Evolutionary conservation across 1,140 invertebrate genomes (phyloP).

Genomic region (Sarcophaga bullata): DNA sequence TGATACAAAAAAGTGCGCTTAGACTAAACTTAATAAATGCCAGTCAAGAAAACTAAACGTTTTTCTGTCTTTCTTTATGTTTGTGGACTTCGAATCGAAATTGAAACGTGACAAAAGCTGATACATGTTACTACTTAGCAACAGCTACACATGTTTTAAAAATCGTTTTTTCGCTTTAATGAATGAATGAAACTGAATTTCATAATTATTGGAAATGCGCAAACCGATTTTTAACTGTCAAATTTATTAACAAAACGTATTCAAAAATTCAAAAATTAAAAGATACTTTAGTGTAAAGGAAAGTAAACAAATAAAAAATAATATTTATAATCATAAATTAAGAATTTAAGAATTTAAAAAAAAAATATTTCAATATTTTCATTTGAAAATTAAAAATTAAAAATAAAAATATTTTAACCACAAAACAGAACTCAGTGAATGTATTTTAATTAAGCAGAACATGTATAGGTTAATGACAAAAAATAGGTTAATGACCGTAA

Average conservation of each 20-base stretch:
- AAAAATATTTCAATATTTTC: too few species aligned
- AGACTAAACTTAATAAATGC: neutral
- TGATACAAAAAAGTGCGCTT: neutral
- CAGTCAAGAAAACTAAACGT: constrained; percentile 7
- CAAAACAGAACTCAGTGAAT: too few species aligned
- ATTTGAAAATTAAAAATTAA: too few species aligned
- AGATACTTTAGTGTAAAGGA: too few species aligned
- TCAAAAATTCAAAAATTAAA: too few species aligned
- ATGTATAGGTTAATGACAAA: too few species aligned
- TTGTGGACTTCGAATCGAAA: neutral
- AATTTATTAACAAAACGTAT: neutral
- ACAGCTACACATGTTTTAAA: neutral
- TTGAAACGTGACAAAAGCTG: neutral
- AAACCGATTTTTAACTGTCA: neutral
- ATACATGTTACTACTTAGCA: neutral
- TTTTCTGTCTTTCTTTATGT: neutral
- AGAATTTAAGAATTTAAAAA: too few species aligned
- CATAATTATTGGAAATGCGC: neutral
- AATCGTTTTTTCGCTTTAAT: neutral
- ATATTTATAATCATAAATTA: too few species aligned
- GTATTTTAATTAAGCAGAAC: too few species aligned
- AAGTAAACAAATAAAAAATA: too few species aligned
- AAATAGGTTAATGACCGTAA: too few species aligned
- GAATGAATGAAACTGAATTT: neutral
- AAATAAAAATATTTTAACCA: too few species aligned